A percentile compares a stretch with the other conserved stretches of the same genome.
phyloP scores from a whole-genome alignment of 2,113 vertebrate genomes.

The Herpetotheres cachinnans region DNA sequence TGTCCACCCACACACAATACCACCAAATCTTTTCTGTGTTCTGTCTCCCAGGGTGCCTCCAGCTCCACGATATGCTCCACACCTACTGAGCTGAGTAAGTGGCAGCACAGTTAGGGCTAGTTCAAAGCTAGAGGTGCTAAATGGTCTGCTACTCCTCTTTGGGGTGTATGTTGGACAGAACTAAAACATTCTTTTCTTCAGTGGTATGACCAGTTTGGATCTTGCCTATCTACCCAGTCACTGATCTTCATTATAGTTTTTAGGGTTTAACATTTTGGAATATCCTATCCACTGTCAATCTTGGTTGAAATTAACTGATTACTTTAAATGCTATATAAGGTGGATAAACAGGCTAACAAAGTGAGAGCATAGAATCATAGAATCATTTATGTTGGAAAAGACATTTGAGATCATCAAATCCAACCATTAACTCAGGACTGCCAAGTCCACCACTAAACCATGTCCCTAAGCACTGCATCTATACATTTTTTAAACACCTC shows the following conservation, averaged over 20 bases:
- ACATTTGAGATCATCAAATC: too few relatives aligned
- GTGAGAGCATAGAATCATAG: neutral
- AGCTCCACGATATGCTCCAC: neutral
- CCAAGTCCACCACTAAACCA: too few relatives aligned
- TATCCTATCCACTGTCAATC: neutral
- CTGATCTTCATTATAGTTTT: neutral
- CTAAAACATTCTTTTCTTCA: neutral
- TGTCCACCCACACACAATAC: neutral
- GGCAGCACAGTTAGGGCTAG: neutral
- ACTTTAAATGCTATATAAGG: neutral
- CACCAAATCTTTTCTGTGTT: neutral
- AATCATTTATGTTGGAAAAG: too few relatives aligned
- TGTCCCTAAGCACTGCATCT: too few relatives aligned
- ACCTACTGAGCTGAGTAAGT: neutral
- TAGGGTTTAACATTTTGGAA: neutral
- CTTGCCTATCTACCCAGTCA: neutral
- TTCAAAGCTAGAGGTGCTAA: neutral
- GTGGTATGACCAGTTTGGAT: neutral
- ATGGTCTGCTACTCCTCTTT: neutral
- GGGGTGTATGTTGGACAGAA: neutral
- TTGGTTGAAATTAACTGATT: neutral
- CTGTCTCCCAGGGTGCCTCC: neutral
- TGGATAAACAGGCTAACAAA: neutral
- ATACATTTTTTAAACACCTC: too few relatives aligned
- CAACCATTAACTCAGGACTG: too few relatives aligned